Percentiles rank a stretch among this genome's conserved stretches.
These are phyloP conservation scores for Drosophila greeni DNA, from an alignment of 2,888 invertebrate species.

Conservation along the genomic window DNA sequence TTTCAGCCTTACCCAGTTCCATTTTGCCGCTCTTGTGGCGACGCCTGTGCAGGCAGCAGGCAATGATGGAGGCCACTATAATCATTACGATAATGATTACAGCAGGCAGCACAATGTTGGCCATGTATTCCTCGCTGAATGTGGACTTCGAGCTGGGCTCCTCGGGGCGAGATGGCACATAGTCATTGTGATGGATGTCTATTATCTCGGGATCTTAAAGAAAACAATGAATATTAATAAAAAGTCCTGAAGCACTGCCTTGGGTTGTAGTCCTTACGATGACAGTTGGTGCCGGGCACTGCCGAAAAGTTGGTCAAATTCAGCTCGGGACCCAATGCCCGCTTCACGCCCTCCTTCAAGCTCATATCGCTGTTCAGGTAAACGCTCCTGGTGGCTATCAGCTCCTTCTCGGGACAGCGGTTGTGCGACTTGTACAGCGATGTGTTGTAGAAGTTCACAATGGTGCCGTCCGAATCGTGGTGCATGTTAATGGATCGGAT, in stretches of 20 bases:
- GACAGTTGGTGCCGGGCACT: constrained; percentile 80
- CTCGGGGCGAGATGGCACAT: constrained; percentile 73
- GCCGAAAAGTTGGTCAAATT: constrained; percentile 81
- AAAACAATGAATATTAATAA: background rate
- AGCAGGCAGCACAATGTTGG: constrained; percentile 93
- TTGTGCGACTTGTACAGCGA: constrained; percentile 79
- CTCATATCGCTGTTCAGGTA: constrained; percentile 84
- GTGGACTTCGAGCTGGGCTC: constrained; percentile 78
- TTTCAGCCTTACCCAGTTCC: constrained; percentile 82
- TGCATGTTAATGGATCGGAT: constrained; percentile 83
- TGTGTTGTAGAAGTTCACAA: constrained; percentile 89
- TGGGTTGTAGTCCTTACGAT: constrained; percentile 74
- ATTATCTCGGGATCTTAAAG: constrained; percentile 60
- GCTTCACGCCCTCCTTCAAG: constrained; percentile 80
- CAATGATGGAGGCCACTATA: constrained; percentile 90
- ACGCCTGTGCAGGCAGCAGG: constrained; percentile 91
- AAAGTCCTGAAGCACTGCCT: background rate
- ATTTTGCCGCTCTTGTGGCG: constrained; percentile 91
- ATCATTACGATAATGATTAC: constrained; percentile 93
- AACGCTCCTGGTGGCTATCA: constrained; percentile 85
- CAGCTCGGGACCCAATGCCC: constrained; percentile 83
- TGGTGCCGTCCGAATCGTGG: constrained; percentile 81
- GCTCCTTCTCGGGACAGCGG: constrained; percentile 88
- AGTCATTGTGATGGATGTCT: constrained; percentile 73
- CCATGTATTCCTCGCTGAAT: constrained; percentile 83